Evolutionary conservation across 1,140 invertebrate species (phyloP).

Genomic region (Epicauta chinensis): DNA sequence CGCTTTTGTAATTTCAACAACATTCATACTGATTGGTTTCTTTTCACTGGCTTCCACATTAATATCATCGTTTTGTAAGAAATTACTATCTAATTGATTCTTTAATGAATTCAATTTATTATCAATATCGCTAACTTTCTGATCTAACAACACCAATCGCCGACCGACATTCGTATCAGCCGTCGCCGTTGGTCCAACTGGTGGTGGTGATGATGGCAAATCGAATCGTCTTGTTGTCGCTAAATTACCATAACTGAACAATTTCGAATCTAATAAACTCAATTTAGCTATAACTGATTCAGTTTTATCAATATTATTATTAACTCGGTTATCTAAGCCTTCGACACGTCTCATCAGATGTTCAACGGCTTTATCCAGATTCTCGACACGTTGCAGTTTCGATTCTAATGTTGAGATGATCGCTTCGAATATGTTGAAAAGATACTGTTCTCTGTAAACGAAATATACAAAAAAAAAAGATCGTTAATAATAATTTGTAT

Average conservation of each 20-base stretch:
- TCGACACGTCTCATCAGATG: conserved; percentile 77
- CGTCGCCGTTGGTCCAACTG: conserved; percentile 2
- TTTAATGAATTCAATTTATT: conserved; percentile 68
- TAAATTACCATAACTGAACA: conserved; percentile 46
- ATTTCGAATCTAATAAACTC: conserved; percentile 61
- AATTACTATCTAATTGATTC: conserved; percentile 75
- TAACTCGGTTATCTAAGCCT: conserved; percentile 68
- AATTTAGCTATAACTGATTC: conserved; percentile 72
- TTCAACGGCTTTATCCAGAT: conserved; percentile 77
- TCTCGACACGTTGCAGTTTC: conserved; percentile 79
- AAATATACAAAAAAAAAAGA: conserved; percentile 29
- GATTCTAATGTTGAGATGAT: conserved; percentile 81
- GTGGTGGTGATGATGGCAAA: conserved; percentile 15
- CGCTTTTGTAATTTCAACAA: conserved; percentile 70
- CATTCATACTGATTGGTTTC: conserved; percentile 72
- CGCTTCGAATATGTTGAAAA: conserved; percentile 82
- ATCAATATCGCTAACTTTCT: conserved; percentile 76
- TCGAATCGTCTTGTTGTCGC: not conserved
- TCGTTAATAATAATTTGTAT: no score
- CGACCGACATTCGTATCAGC: conserved; percentile 47
- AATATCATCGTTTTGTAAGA: conserved; percentile 69
- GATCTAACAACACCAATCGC: conserved; percentile 62
- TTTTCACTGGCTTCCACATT: conserved; percentile 80
- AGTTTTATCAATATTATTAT: conserved; percentile 77
- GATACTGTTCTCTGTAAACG: conserved; percentile 78